These are phyloP conservation scores for Odontothrips loti DNA, from an alignment of 2,888 invertebrate genomes.

Conservation along the genomic window DNA sequence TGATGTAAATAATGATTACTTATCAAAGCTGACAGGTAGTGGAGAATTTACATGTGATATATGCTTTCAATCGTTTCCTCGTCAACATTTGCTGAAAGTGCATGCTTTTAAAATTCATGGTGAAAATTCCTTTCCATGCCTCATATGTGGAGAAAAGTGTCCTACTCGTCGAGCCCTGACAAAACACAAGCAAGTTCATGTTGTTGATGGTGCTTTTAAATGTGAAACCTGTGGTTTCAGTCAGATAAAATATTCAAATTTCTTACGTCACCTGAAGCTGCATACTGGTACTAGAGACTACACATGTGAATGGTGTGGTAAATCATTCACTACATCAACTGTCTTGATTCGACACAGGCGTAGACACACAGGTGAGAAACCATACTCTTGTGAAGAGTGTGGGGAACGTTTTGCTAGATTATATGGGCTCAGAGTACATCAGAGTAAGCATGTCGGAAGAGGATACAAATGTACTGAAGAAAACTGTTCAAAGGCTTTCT, in stretches of 20 bases:
- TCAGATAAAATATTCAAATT: neutral
- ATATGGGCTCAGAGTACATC: neutral
- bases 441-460: neutral
- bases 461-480: neutral
- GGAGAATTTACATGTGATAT: neutral
- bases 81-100: neutral
- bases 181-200: neutral
- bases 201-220: neutral
- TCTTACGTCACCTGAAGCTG: neutral
- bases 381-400: neutral
- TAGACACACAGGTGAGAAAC: neutral
- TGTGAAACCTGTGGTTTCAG: neutral
- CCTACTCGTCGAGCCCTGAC: neutral
- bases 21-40: neutral
- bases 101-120: neutral
- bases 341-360: neutral
- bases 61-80: neutral
- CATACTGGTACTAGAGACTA: neutral
- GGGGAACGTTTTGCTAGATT: neutral
- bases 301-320: neutral
- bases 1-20: neutral
- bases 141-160: neutral
- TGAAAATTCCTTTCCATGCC: neutral
- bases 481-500: neutral
- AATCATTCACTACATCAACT: neutral